These are phyloP conservation scores for Syngnathus floridae DNA, from an alignment of 2,113 vertebrate genomes.

Conservation along the genomic window DNA sequence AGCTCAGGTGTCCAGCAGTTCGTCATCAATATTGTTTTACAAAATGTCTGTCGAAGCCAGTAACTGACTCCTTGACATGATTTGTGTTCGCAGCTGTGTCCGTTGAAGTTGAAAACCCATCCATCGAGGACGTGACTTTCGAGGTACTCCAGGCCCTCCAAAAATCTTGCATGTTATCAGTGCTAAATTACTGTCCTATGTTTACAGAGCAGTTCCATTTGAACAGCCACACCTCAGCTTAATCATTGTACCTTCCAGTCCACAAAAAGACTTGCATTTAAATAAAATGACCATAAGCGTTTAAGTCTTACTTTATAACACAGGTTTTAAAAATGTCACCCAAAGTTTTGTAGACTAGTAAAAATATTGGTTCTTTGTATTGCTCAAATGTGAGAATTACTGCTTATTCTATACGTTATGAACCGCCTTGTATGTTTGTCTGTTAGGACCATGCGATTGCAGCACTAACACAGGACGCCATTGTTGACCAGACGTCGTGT, in stretches of 20 bases:
- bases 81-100: neutral
- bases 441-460: conserved; percentile 39
- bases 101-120: neutral
- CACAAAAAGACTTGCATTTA: no score
- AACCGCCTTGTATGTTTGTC: neutral
- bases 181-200: neutral
- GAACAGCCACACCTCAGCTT: neutral
- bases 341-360: no score
- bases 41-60: neutral
- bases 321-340: no score
- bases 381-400: no score
- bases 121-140: neutral
- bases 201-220: neutral
- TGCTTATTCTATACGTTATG: no score
- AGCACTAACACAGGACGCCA: conserved; percentile 45
- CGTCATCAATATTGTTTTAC: neutral
- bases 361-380: no score
- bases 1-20: conserved; percentile 26
- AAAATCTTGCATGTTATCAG: neutral
- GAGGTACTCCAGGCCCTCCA: neutral
- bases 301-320: no score
- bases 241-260: neutral
- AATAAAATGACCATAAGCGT: no score
- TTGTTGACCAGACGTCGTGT: conserved; percentile 11
- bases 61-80: neutral